These are phyloP conservation scores for Lycaena phlaeas DNA, from an alignment of 2,888 invertebrate genomes.

Conservation along the genomic window DNA sequence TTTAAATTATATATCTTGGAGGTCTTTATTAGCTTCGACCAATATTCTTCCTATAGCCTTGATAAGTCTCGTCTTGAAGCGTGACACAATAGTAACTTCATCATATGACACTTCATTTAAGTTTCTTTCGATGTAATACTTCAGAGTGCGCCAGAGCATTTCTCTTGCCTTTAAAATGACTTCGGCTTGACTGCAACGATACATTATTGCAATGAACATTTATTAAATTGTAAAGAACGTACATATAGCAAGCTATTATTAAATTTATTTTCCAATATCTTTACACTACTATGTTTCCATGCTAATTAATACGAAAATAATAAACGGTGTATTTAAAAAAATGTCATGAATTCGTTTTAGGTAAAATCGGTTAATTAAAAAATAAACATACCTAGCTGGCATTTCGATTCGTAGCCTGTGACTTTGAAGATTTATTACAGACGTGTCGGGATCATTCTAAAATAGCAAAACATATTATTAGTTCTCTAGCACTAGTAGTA, in stretches of 20 bases:
- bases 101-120: slow-evolving; percentile 32
- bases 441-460: slow-evolving; percentile 26
- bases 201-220: not conserved
- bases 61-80: slow-evolving; percentile 40
- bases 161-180: slow-evolving; percentile 50
- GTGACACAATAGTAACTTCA: slow-evolving; percentile 28
- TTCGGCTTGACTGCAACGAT: slow-evolving; percentile 65
- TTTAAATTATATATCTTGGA: too few species aligned
- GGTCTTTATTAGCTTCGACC: slow-evolving; percentile 38
- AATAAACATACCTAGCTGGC: slow-evolving; percentile 37
- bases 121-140: slow-evolving; percentile 62
- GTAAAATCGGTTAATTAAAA: too few species aligned
- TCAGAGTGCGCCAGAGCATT: slow-evolving; percentile 58
- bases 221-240: not conserved
- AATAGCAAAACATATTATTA: too few species aligned
- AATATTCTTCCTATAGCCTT: slow-evolving; percentile 43
- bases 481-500: too few species aligned
- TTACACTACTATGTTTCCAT: too few species aligned
- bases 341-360: too few species aligned
- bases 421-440: slow-evolving; percentile 32
- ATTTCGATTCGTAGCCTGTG: slow-evolving; percentile 40
- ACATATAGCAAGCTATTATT: too few species aligned
- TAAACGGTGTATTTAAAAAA: too few species aligned
- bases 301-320: too few species aligned
- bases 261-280: too few species aligned